Conservation (phyloP, 1,140 invertebrate genomes). For the Trachymyrmex cornetzi region DNA sequence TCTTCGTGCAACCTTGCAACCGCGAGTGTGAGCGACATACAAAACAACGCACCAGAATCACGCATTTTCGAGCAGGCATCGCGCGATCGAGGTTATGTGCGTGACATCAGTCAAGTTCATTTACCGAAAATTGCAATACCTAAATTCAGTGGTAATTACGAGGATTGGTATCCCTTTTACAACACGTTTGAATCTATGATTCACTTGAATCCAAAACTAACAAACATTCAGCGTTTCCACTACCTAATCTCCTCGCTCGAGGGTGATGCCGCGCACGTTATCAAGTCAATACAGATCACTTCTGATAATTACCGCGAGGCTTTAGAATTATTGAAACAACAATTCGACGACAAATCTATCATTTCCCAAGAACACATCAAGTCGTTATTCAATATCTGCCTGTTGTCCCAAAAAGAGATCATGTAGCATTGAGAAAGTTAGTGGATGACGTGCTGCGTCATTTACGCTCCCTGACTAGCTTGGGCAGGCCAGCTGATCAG, state of each 20-base stretch:
- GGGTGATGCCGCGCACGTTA: not conserved
- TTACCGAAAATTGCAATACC: not conserved
- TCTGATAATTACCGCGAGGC: not conserved
- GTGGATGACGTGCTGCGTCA: not conserved
- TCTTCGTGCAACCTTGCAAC: too few relatives aligned
- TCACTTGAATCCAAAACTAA: not conserved
- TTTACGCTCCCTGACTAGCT: not conserved
- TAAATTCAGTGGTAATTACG: not conserved
- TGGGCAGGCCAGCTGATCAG: not conserved
- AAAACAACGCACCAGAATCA: too few relatives aligned
- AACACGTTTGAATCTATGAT: not conserved
- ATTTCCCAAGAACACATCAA: not conserved
- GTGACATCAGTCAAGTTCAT: not conserved
- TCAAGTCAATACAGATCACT: not conserved
- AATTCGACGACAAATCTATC: not conserved
- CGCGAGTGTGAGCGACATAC: too few relatives aligned
- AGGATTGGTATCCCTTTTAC: not conserved
- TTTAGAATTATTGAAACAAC: not conserved
- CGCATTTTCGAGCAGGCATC: too few relatives aligned
- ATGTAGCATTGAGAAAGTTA: not conserved
- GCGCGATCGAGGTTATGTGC: not conserved
- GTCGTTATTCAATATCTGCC: not conserved
- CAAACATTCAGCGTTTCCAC: not conserved
- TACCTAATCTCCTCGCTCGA: not conserved
- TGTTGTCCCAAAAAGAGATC: not conserved